Evolutionary conservation across 2,888 invertebrate species (phyloP).

Genomic region (Nesidiocoris tenuis): DNA sequence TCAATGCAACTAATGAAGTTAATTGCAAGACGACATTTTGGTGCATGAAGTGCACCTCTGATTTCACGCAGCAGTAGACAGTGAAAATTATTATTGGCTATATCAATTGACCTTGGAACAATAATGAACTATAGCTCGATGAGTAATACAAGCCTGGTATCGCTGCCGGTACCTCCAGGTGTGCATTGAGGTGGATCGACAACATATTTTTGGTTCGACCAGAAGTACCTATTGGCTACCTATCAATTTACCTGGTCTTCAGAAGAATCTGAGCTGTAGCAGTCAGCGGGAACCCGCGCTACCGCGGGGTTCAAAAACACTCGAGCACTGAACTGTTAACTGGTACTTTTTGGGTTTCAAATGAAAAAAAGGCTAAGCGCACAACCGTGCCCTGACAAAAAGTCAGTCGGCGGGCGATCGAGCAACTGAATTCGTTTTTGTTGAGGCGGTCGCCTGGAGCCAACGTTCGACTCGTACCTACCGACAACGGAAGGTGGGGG

Average conservation of each 20-base stretch:
- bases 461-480: background rate
- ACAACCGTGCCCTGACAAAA: constrained; percentile 6
- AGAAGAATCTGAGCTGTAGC: background rate
- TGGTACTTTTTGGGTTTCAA: background rate
- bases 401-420: constrained; percentile 5
- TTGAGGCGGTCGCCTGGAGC: constrained; percentile 2
- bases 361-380: constrained; percentile 6
- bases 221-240: too few species aligned
- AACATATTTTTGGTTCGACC: too few species aligned
- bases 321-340: background rate
- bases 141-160: too few species aligned
- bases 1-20: too few species aligned
- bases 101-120: too few species aligned
- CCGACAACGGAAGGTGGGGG: constrained; percentile 19
- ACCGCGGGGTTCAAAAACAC: background rate
- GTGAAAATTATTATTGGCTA: too few species aligned
- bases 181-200: too few species aligned
- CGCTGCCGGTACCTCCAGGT: too few species aligned
- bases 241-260: background rate
- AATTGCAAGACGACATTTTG: too few species aligned
- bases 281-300: background rate
- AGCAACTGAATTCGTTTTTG: constrained; percentile 14
- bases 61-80: too few species aligned
- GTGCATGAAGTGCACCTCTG: too few species aligned
- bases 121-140: too few species aligned